A percentile compares a stretch with the other conserved stretches of the same genome.
Conservation (phyloP, 2,888 invertebrate species). For the Leuctra nigra region DNA sequence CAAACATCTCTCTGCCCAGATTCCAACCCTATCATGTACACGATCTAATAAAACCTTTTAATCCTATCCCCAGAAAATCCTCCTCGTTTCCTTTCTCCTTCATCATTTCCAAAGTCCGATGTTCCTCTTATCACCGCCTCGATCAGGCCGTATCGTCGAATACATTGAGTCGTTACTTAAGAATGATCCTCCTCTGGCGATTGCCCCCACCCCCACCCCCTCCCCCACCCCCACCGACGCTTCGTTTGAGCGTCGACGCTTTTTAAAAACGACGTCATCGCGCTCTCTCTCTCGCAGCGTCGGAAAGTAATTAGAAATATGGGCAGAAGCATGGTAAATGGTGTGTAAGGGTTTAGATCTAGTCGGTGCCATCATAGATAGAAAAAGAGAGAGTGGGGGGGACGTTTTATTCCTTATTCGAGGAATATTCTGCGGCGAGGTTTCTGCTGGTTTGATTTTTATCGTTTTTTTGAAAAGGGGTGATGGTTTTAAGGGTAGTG, state of each 20-base stretch:
- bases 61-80: too few species aligned
- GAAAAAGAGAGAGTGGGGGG: not conserved
- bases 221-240: not conserved
- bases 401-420: not conserved
- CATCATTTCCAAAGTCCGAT: too few species aligned
- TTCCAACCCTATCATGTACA: too few species aligned
- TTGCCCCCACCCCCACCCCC: not conserved
- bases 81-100: too few species aligned
- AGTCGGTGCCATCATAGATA: not conserved
- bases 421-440: not conserved
- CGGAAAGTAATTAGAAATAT: constrained; percentile 40
- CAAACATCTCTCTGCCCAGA: too few species aligned
- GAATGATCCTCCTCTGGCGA: not conserved
- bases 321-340: constrained; percentile 38
- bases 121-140: too few species aligned
- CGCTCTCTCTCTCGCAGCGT: too few species aligned
- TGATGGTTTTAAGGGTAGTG: too few species aligned
- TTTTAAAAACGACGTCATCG: not conserved
- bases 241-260: not conserved
- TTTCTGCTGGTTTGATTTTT: too few species aligned
- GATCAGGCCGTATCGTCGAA: not conserved
- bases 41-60: too few species aligned
- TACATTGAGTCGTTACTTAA: not conserved
- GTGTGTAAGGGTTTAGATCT: constrained; percentile 35
- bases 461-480: too few species aligned